phyloP scores from a whole-genome alignment of 2,888 invertebrate genomes.

The Diarsia dahlii region DNA sequence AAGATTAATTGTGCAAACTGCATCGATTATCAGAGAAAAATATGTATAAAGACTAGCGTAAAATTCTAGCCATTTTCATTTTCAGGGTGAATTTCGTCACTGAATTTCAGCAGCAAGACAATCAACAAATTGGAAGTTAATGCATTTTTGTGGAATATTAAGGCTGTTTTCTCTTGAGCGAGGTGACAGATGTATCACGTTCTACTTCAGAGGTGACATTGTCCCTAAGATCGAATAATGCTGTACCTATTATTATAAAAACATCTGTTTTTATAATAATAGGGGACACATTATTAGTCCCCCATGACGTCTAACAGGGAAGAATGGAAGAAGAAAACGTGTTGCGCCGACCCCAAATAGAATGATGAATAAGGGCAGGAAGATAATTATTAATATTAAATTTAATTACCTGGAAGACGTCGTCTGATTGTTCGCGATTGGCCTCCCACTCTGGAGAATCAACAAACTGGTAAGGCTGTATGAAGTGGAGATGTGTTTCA shows the following conservation, averaged over 20 bases:
- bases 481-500: conserved; percentile 95
- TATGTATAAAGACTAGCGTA: neutral
- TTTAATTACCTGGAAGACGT: conserved; percentile 93
- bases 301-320: too few relatives aligned
- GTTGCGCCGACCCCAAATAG: too few relatives aligned
- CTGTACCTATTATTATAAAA: neutral
- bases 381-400: too few relatives aligned
- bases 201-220: neutral
- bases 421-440: conserved; percentile 94
- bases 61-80: neutral
- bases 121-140: neutral
- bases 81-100: neutral
- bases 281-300: too few relatives aligned
- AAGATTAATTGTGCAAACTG: neutral
- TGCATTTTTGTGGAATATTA: neutral
- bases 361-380: too few relatives aligned
- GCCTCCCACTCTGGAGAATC: conserved; percentile 98
- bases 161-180: neutral
- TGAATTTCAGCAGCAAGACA: too few relatives aligned
- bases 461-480: conserved; percentile 95
- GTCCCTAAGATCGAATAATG: neutral
- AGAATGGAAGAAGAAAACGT: too few relatives aligned
- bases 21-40: neutral
- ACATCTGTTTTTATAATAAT: too few relatives aligned
- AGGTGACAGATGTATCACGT: neutral